Evolutionary conservation across 2,113 vertebrate species (phyloP).

Genomic region (Sapajus apella): DNA sequence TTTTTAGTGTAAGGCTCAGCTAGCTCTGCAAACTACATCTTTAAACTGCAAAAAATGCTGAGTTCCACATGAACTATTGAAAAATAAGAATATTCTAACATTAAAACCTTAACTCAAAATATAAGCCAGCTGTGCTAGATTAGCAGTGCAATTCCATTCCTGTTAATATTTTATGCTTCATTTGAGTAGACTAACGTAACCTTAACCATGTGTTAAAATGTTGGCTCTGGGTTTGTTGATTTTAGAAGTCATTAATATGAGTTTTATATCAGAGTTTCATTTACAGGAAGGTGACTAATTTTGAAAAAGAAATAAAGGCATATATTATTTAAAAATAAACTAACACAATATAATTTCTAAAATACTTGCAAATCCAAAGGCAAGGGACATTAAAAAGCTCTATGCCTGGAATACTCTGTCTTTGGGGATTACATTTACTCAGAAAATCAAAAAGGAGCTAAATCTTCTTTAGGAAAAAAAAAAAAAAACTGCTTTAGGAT

Average conservation of each 20-base stretch:
- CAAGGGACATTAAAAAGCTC: neutral
- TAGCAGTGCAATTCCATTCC: neutral
- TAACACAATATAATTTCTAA: neutral
- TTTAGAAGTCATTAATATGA: neutral
- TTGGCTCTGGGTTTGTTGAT: neutral
- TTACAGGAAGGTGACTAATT: neutral
- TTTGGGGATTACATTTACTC: constrained; percentile 20
- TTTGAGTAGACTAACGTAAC: neutral
- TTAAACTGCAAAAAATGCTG: neutral
- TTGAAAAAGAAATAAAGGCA: neutral
- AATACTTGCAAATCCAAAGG: neutral
- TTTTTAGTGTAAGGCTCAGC: neutral
- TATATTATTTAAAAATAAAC: neutral
- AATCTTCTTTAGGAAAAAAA: neutral
- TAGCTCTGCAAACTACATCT: neutral
- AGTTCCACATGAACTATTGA: neutral
- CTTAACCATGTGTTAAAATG: neutral
- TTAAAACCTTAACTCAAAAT: neutral
- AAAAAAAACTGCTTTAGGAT: neutral
- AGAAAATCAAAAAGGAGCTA: constrained; percentile 18
- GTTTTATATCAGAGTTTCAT: constrained; percentile 2
- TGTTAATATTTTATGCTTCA: neutral
- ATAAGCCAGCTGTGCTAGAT: neutral
- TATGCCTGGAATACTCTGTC: neutral
- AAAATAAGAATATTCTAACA: neutral